A percentile compares a stretch with the other conserved stretches of the same genome.
Conservation (phyloP, 1,140 invertebrate genomes). For the Drosophila setifemur region DNA sequence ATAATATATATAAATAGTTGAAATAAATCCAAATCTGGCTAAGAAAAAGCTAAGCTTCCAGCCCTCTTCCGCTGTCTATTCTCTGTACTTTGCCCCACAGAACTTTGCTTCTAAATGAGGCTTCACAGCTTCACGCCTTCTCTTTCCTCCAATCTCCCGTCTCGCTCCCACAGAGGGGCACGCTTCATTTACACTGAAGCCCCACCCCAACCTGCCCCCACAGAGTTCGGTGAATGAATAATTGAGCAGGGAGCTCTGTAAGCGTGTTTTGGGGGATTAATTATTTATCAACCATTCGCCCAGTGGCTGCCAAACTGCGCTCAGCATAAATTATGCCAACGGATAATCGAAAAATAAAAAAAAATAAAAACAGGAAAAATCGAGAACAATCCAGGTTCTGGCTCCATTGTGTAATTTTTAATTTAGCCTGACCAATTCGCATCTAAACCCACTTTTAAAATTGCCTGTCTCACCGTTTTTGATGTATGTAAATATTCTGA, state of each 20-base stretch:
- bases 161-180: background rate
- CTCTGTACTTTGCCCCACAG: background rate
- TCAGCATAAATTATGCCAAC: slow-evolving; percentile 65
- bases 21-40: background rate
- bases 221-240: slow-evolving; percentile 58
- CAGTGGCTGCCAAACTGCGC: slow-evolving; percentile 58
- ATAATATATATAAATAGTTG: too few species aligned
- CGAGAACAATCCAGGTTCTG: slow-evolving; percentile 29
- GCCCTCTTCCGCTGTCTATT: background rate
- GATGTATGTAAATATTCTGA: slow-evolving; percentile 30
- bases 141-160: background rate
- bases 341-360: background rate
- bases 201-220: slow-evolving; percentile 1
- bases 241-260: slow-evolving; percentile 53
- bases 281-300: slow-evolving; percentile 49
- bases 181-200: slow-evolving; percentile 29
- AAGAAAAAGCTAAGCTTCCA: background rate
- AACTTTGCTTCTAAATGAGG: slow-evolving; percentile 46
- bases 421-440: slow-evolving; percentile 50
- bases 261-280: slow-evolving; percentile 49
- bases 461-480: slow-evolving; percentile 37
- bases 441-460: slow-evolving; percentile 16
- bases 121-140: slow-evolving; percentile 49
- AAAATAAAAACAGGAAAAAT: too few species aligned
- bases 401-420: slow-evolving; percentile 62